These are phyloP conservation scores for Dasyurus viverrinus DNA, from an alignment of 2,113 vertebrate species.

Conservation along the genomic window DNA sequence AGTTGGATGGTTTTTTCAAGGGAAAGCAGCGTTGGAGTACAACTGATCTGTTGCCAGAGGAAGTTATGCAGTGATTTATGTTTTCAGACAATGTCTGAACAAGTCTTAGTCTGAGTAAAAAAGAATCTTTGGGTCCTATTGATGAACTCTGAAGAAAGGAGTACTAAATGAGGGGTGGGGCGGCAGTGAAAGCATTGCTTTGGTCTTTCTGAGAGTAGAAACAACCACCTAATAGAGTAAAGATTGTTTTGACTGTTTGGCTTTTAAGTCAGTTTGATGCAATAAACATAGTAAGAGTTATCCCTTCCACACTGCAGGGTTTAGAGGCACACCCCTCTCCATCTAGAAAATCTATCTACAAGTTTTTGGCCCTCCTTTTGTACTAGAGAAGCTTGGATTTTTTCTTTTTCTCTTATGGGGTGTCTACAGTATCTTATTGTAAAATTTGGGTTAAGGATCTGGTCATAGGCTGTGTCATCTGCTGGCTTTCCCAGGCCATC, in stretches of 20 bases:
- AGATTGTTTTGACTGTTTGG: neutral
- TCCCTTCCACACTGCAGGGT: no score
- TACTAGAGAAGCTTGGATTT: no score
- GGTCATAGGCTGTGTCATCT: no score
- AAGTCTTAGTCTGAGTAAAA: neutral
- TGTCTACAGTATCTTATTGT: no score
- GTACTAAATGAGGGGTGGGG: neutral
- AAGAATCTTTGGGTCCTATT: neutral
- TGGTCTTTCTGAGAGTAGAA: neutral
- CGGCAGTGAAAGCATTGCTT: neutral
- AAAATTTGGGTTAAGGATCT: no score
- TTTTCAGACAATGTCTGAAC: neutral
- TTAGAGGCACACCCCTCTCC: no score
- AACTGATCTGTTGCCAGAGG: conserved; percentile 32
- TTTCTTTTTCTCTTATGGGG: no score
- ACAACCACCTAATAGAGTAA: neutral
- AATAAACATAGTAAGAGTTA: neutral
- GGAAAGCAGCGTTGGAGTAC: neutral
- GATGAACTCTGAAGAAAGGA: neutral
- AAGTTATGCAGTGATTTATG: neutral
- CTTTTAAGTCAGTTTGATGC: neutral
- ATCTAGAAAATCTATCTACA: no score
- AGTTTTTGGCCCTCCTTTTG: no score
- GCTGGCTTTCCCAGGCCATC: no score
- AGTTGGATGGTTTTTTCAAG: conserved; percentile 47